Percentiles rank a stretch among this genome's conserved stretches.
Evolutionary conservation across 2,113 vertebrate genomes (phyloP).

Genomic region (Orthonyx spaldingii): DNA sequence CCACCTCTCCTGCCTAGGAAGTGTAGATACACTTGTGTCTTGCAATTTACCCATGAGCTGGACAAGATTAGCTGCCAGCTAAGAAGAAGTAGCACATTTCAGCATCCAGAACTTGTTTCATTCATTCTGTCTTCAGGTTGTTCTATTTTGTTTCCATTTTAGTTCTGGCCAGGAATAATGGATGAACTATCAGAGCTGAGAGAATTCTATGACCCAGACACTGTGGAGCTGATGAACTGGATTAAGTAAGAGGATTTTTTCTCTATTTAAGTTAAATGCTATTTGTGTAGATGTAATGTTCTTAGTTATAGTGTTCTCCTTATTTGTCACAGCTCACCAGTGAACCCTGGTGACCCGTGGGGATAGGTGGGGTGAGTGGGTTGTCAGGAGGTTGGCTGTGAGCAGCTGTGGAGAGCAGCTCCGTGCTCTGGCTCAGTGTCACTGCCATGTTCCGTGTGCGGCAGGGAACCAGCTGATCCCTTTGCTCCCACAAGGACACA

Average conservation of each 20-base stretch:
- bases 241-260: constrained; percentile 86
- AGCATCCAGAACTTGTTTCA: neutral
- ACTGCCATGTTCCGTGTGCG: neutral
- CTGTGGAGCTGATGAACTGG: constrained; percentile 98
- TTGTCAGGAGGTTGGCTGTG: neutral
- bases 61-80: neutral
- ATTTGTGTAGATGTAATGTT: constrained; percentile 42
- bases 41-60: neutral
- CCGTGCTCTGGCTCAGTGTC: neutral
- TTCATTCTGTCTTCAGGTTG: constrained; percentile 6
- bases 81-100: neutral
- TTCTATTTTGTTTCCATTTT: constrained; percentile 54
- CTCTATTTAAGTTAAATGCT: constrained; percentile 48
- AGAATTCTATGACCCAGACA: constrained; percentile 98
- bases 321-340: constrained; percentile 23
- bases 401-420: neutral
- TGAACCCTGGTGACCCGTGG: neutral
- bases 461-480: neutral
- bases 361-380: neutral
- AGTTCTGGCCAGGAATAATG: constrained; percentile 95
- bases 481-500: neutral
- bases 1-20: neutral
- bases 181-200: constrained; percentile 91
- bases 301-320: constrained; percentile 16
- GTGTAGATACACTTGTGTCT: neutral